Evolutionary conservation across 2,113 vertebrate species (phyloP).

Genomic region (Chlorocebus sabaeus): DNA sequence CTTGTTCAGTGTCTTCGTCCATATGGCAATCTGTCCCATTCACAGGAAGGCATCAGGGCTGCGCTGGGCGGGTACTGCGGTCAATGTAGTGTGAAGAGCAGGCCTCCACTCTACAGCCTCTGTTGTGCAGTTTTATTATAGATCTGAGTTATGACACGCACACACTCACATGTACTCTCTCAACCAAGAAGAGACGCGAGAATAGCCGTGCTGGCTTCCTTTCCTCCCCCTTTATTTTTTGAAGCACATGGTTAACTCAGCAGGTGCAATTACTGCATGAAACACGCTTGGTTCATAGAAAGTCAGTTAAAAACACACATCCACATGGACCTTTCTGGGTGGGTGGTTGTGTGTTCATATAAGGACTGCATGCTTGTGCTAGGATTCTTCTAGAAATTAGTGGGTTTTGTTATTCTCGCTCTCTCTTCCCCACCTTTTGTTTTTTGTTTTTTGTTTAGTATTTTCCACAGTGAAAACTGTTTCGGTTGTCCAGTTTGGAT

Average conservation of each 20-base stretch:
- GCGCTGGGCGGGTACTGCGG: conserved; percentile 83
- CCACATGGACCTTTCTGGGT: conserved; percentile 47
- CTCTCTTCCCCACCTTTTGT: background rate
- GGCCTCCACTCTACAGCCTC: conserved; percentile 82
- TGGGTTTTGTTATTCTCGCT: accelerated
- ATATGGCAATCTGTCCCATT: conserved; percentile 92
- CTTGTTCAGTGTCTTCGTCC: conserved; percentile 92
- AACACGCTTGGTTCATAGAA: conserved; percentile 63
- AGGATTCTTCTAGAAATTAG: background rate
- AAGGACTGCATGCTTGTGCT: background rate
- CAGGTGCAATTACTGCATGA: conserved; percentile 64
- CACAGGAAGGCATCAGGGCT: conserved; percentile 84
- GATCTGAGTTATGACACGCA: conserved; percentile 44
- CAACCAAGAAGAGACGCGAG: conserved; percentile 66
- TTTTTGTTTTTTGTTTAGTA: background rate
- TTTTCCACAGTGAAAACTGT: background rate
- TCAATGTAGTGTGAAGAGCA: conserved; percentile 83
- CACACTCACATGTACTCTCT: background rate
- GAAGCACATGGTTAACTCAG: conserved; percentile 63
- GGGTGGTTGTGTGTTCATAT: conserved; percentile 63
- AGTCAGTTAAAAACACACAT: conserved; percentile 54
- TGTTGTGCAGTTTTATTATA: conserved; percentile 57
- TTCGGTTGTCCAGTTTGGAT: background rate
- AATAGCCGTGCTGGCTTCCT: conserved; percentile 50
- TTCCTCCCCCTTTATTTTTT: conserved; percentile 55